Conservation (phyloP, 2,888 invertebrate species). For the Neoscelio sp. region DNA sequence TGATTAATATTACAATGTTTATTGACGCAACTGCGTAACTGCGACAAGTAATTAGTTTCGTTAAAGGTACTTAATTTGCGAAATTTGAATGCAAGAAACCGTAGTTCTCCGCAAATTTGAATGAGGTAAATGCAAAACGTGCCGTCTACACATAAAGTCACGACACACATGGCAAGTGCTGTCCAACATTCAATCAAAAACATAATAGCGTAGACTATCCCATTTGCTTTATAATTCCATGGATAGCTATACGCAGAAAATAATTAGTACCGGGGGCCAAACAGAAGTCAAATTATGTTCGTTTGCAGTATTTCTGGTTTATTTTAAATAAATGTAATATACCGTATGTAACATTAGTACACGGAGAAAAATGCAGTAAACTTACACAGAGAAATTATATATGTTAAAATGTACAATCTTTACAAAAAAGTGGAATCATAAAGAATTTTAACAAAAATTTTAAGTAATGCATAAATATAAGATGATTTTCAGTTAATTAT, state of each 20-base stretch:
- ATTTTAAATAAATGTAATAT: too few species aligned
- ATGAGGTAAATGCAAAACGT: neutral
- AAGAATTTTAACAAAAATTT: too few species aligned
- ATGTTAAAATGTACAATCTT: too few species aligned
- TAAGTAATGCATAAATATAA: too few species aligned
- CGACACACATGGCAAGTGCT: neutral
- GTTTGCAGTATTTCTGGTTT: too few species aligned
- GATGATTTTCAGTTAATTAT: too few species aligned
- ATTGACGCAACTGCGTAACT: constrained; percentile 25
- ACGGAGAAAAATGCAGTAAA: too few species aligned
- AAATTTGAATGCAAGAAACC: constrained; percentile 2
- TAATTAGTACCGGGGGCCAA: too few species aligned
- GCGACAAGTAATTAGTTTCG: neutral
- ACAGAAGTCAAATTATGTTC: too few species aligned
- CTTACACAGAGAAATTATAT: too few species aligned
- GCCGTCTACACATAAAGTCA: constrained; percentile 4
- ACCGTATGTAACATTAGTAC: too few species aligned
- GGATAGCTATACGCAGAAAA: constrained; percentile 35
- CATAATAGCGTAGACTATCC: neutral
- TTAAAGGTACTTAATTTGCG: neutral
- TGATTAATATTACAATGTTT: constrained; percentile 8
- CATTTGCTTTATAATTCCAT: neutral
- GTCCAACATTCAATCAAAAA: constrained; percentile 9
- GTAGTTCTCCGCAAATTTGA: constrained; percentile 16
- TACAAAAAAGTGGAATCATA: too few species aligned